Percentiles rank a stretch among this genome's conserved stretches.
Conservation (phyloP, 2,113 vertebrate genomes). For the Hoplias malabaricus region DNA sequence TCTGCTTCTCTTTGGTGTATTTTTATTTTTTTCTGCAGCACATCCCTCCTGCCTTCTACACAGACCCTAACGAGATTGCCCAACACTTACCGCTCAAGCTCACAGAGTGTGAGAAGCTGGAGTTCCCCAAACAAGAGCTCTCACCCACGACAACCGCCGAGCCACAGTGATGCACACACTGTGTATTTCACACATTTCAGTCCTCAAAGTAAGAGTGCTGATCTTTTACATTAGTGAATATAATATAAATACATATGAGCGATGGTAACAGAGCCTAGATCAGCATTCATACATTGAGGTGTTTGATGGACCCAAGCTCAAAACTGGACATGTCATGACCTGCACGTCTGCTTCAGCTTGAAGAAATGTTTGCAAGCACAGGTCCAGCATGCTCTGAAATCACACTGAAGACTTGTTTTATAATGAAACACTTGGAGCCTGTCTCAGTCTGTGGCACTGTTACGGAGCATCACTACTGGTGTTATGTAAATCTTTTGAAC, state of each 20-base stretch:
- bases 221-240: neutral
- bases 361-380: neutral
- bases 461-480: neutral
- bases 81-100: constrained; percentile 87
- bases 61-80: constrained; percentile 94
- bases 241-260: neutral
- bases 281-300: constrained; percentile 2
- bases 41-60: constrained; percentile 84
- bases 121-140: constrained; percentile 74
- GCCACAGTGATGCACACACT: constrained; percentile 23
- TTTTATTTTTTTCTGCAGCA: constrained; percentile 66
- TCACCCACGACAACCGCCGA: neutral
- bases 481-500: neutral
- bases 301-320: neutral
- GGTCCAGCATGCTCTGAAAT: constrained; percentile 8
- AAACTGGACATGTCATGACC: neutral
- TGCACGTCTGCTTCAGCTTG: neutral
- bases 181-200: neutral
- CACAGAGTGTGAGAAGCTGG: constrained; percentile 86
- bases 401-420: constrained; percentile 29
- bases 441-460: neutral
- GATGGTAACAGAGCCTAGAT: neutral
- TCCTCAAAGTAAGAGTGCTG: neutral
- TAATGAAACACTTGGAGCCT: constrained; percentile 2
- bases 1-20: neutral